phyloP scores from a whole-genome alignment of 2,113 vertebrate genomes.

The Hystrix brachyura region DNA sequence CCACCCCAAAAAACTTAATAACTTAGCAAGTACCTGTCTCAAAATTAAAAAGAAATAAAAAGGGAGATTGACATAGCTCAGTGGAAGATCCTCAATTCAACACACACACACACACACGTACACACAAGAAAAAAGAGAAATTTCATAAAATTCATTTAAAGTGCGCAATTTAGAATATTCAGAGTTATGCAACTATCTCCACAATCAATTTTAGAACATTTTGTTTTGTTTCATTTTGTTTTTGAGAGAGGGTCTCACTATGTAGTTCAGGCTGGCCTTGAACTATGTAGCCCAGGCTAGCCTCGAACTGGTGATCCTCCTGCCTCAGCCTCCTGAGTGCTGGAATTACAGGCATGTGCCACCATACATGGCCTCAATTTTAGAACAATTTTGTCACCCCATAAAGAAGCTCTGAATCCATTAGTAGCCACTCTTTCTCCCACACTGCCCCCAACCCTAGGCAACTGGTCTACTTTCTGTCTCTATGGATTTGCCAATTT shows the following conservation, averaged over 20 bases:
- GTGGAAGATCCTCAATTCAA: background rate
- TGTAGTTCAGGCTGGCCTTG: too few relatives aligned
- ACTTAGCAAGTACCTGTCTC: background rate
- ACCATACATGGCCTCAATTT: background rate
- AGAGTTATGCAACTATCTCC: background rate
- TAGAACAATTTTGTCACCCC: slow-evolving; percentile 24
- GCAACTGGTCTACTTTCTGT: background rate
- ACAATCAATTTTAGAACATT: slow-evolving; percentile 39
- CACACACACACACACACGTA: background rate
- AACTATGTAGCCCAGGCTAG: too few relatives aligned
- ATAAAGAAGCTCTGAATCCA: background rate
- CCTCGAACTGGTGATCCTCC: too few relatives aligned
- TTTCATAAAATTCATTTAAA: background rate
- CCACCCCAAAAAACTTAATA: background rate
- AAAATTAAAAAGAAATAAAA: background rate
- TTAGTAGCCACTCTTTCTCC: background rate
- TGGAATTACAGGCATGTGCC: too few relatives aligned
- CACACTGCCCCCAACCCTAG: background rate
- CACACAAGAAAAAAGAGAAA: background rate
- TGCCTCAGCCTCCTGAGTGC: too few relatives aligned
- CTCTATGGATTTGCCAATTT: background rate
- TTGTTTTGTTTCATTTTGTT: background rate
- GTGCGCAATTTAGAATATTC: background rate
- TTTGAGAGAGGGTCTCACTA: too few relatives aligned
- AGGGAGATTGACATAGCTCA: background rate